These are phyloP conservation scores for Tribolium castaneum DNA, from an alignment of 1,140 invertebrate species.

Conservation along the genomic window DNA sequence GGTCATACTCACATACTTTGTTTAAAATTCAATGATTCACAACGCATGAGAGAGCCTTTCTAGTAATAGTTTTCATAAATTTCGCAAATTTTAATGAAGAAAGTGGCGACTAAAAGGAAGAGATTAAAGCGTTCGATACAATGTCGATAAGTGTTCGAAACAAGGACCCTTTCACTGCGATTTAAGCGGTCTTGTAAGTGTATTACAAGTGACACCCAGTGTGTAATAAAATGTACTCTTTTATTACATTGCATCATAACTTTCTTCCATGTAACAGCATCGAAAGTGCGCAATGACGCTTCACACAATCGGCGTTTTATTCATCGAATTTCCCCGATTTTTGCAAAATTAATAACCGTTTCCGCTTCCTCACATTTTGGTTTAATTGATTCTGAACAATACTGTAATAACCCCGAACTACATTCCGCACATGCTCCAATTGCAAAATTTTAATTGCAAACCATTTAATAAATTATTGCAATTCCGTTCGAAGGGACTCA, in stretches of 20 bases:
- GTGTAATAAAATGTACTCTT: background rate
- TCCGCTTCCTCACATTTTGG: background rate
- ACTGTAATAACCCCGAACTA: too few species aligned
- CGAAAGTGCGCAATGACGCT: background rate
- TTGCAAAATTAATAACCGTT: background rate
- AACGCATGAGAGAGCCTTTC: background rate
- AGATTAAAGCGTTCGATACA: background rate
- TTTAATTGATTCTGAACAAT: too few species aligned
- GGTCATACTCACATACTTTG: background rate
- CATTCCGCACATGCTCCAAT: background rate
- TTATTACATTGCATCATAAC: background rate
- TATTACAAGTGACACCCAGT: background rate
- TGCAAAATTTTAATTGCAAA: background rate
- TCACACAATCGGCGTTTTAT: background rate
- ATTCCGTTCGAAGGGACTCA: background rate
- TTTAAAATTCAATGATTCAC: background rate
- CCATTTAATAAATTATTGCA: too few species aligned
- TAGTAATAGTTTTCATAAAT: background rate
- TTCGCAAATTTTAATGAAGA: background rate
- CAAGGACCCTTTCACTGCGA: background rate
- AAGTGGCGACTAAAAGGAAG: background rate
- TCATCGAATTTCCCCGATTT: background rate
- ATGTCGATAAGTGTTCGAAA: background rate
- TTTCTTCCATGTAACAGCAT: background rate
- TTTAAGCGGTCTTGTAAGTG: background rate